Conservation (phyloP, 2,113 vertebrate genomes). For the mouse (Mus musculus) region DNA sequence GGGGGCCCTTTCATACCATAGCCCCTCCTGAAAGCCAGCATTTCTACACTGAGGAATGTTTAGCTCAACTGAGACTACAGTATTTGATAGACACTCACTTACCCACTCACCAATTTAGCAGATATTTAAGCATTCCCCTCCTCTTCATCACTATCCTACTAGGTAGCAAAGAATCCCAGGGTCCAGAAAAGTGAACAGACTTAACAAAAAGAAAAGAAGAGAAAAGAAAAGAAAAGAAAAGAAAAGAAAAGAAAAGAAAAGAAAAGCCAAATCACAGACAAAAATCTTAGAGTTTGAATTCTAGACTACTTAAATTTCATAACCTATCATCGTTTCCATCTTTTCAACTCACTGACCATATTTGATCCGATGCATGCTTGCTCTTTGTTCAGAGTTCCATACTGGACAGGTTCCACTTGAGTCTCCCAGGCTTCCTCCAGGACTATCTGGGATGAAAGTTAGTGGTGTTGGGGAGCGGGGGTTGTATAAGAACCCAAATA, state of each 20-base stretch:
- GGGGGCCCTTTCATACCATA: neutral
- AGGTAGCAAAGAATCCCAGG: neutral
- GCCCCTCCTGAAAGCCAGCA: neutral
- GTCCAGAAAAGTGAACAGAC: neutral
- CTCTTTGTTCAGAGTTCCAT: neutral
- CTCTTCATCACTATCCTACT: neutral
- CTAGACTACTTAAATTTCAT: neutral
- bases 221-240: neutral
- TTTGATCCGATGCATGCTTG: neutral
- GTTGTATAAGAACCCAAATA: neutral
- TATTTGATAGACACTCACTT: neutral
- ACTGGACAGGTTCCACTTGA: neutral
- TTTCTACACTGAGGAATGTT: neutral
- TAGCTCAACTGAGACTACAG: neutral
- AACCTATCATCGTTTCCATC: neutral
- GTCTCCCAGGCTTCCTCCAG: neutral
- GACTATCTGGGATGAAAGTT: neutral
- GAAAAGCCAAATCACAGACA: neutral
- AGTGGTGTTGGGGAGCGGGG: no score
- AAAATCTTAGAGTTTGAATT: conserved; percentile 22
- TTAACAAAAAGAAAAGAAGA: neutral
- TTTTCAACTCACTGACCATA: neutral
- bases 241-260: neutral
- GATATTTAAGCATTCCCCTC: neutral
- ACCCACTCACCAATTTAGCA: neutral